These are phyloP conservation scores for Chloroceryle inda DNA, from an alignment of 2,797 vertebrate species.

Conservation along the genomic window DNA sequence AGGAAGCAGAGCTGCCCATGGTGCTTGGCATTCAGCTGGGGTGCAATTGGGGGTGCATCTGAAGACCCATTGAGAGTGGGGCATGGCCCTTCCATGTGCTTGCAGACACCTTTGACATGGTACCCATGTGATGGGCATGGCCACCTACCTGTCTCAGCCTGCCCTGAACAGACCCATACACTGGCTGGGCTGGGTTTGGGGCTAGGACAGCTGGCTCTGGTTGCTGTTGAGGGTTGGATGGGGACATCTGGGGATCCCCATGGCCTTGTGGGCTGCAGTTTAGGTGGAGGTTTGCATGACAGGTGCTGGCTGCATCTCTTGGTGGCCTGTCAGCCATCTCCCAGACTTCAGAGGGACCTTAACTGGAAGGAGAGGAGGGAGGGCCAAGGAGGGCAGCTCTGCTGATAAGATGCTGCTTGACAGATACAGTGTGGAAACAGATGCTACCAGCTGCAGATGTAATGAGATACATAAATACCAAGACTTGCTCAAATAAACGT, in stretches of 20 bases:
- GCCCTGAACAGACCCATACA: neutral
- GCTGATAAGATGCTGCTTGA: constrained; percentile 62
- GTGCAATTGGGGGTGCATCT: neutral
- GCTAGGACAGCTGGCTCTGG: neutral
- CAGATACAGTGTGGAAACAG: constrained; percentile 57
- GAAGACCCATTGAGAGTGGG: neutral
- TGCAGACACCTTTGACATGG: neutral
- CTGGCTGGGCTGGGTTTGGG: neutral
- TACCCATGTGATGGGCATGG: rapidly evolving
- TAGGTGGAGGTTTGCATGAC: neutral
- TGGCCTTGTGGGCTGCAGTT: neutral
- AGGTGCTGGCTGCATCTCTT: rapidly evolving
- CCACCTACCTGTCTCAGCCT: neutral
- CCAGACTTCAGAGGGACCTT: neutral
- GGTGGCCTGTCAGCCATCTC: neutral
- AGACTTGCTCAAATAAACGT: neutral
- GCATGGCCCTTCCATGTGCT: neutral
- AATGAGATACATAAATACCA: constrained; percentile 49
- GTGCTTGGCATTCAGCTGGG: rapidly evolving
- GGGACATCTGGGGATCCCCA: too few relatives aligned
- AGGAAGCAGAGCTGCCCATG: neutral
- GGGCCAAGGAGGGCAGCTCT: neutral
- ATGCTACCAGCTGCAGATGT: constrained; percentile 54
- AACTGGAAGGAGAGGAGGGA: neutral
- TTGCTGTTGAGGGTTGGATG: neutral